Conservation (phyloP, 1,140 invertebrate genomes). For the Lasaia peninsularis region DNA sequence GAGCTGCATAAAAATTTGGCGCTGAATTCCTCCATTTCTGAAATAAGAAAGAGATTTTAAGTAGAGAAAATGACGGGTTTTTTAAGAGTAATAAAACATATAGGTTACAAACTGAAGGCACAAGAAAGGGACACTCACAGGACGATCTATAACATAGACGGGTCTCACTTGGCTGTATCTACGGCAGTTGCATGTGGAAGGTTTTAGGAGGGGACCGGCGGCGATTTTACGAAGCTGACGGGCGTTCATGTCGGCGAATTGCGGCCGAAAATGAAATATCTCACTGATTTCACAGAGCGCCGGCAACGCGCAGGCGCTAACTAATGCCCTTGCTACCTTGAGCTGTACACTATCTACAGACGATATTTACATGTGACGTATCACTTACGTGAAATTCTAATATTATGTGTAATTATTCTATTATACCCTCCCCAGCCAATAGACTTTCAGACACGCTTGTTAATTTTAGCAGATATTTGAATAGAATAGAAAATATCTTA, state of each 20-base stretch:
- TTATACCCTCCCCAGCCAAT: not conserved
- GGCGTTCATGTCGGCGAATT: slow-evolving; percentile 46
- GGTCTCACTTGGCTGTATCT: slow-evolving; percentile 69
- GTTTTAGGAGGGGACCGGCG: slow-evolving; percentile 34
- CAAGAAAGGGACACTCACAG: slow-evolving; percentile 55
- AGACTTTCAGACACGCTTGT: not conserved
- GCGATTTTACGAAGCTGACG: slow-evolving; percentile 53
- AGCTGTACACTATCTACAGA: slow-evolving; percentile 40
- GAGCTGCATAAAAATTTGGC: slow-evolving; percentile 60
- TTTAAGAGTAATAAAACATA: slow-evolving; percentile 20
- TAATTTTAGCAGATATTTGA: too few relatives aligned
- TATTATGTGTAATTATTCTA: slow-evolving; percentile 21
- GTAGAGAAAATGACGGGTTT: not conserved
- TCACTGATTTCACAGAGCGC: slow-evolving; percentile 33
- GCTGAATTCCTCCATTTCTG: slow-evolving; percentile 73
- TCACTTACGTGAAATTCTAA: slow-evolving; percentile 38
- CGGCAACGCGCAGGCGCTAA: slow-evolving; percentile 57
- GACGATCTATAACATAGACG: slow-evolving; percentile 61
- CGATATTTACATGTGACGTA: slow-evolving; percentile 56
- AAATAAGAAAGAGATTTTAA: slow-evolving; percentile 31
- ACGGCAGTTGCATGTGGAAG: slow-evolving; percentile 43
- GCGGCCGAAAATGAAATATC: slow-evolving; percentile 30
- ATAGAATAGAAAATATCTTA: too few relatives aligned
- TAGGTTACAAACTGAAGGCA: slow-evolving; percentile 8
- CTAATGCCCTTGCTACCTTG: slow-evolving; percentile 43